These are phyloP conservation scores for Scomber scombrus DNA, from an alignment of 2,113 vertebrate species.

Conservation along the genomic window DNA sequence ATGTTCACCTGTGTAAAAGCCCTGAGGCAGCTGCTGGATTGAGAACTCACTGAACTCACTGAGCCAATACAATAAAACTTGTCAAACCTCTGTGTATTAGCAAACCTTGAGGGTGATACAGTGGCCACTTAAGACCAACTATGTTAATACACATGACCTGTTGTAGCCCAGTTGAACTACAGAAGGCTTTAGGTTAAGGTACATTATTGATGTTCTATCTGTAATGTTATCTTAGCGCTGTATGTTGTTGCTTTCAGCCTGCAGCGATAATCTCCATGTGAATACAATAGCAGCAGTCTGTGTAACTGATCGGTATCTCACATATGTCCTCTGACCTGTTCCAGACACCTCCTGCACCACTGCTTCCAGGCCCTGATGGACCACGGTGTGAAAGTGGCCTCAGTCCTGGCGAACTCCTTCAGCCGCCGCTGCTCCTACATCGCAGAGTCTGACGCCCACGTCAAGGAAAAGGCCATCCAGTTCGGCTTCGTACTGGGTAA, in stretches of 20 bases:
- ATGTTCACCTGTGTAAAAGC: too few species aligned
- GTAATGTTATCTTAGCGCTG: not conserved
- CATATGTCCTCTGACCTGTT: not conserved
- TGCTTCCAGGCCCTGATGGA: constrained; percentile 99
- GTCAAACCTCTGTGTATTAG: too few species aligned
- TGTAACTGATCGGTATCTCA: not conserved
- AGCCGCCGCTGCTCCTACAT: constrained; percentile 98
- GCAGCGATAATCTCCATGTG: not conserved
- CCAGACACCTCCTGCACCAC: constrained; percentile 97
- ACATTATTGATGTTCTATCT: constrained; percentile 1
- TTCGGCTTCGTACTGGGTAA: constrained; percentile 97
- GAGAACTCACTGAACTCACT: too few species aligned
- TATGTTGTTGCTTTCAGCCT: not conserved
- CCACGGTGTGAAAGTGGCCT: constrained; percentile 98
- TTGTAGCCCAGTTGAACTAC: not conserved
- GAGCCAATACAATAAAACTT: too few species aligned
- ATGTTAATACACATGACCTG: too few species aligned
- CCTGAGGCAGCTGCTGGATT: too few species aligned
- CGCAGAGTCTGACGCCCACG: constrained; percentile 94
- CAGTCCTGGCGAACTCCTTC: constrained; percentile 97
- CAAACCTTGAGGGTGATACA: too few species aligned
- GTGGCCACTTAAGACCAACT: too few species aligned
- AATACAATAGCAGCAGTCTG: not conserved
- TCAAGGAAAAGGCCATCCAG: constrained; percentile 98
- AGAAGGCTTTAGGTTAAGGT: not conserved